Evolutionary conservation across 1,140 invertebrate species (phyloP).

Genomic region (Octopus sinensis): DNA sequence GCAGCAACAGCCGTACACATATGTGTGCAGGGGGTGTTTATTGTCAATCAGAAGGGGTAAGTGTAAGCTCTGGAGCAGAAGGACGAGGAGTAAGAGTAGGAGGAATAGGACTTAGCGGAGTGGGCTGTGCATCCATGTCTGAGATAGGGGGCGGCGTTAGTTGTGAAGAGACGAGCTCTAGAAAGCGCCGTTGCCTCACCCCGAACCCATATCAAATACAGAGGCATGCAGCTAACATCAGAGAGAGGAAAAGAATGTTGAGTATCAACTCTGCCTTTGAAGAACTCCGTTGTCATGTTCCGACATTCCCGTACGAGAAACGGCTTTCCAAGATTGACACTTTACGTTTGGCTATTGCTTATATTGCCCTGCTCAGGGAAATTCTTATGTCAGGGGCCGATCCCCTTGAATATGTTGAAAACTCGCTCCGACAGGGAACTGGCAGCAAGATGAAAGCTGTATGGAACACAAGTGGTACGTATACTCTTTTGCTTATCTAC

Average conservation of each 20-base stretch:
- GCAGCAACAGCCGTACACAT: too few species aligned
- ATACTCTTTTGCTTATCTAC: not conserved
- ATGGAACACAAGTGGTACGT: constrained; percentile 92
- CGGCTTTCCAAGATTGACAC: constrained; percentile 96
- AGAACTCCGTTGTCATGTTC: constrained; percentile 72
- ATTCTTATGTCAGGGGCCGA: constrained; percentile 79
- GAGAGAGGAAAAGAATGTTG: constrained; percentile 92
- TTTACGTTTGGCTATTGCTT: constrained; percentile 91
- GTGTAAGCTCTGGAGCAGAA: not conserved
- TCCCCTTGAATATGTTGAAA: constrained; percentile 88
- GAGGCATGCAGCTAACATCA: constrained; percentile 88
- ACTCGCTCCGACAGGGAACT: constrained; percentile 82
- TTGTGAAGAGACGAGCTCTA: not conserved
- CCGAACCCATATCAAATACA: constrained; percentile 61
- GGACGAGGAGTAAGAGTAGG: not conserved
- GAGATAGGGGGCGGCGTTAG: not conserved
- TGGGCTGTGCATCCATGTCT: not conserved
- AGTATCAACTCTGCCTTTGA: constrained; percentile 96
- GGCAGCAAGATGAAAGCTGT: constrained; percentile 76
- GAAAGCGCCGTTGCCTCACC: constrained; percentile 1
- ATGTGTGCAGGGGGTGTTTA: too few species aligned
- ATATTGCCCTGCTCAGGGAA: constrained; percentile 96
- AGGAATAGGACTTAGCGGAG: not conserved
- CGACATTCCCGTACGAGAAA: constrained; percentile 98
- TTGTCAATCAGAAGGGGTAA: too few species aligned